Evolutionary conservation across 1,140 invertebrate genomes (phyloP), one percentile per base, ranked within the genome.

Genomic region (Dolichoris vasculosae): DNA sequence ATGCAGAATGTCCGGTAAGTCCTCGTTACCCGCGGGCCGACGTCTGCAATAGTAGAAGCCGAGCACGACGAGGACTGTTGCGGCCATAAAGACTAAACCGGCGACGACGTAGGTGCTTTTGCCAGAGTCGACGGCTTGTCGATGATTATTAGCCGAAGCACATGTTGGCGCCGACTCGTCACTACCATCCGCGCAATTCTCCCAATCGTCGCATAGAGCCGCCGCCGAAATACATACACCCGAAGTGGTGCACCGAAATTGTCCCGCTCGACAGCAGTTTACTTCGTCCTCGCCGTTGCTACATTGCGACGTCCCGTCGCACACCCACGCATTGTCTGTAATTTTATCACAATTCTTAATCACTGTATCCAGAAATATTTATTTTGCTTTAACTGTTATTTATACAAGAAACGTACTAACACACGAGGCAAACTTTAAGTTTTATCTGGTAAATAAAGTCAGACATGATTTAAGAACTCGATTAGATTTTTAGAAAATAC

Each of bases 271-370:
- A 88, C 95, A 96, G 82, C 95, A 96, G 69, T 95, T 93, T 0
- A 93, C 92, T 88, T 96, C 95, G 88, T 96, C 96, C 79, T 94
- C 92, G 0, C 95, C 95, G 90, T 97, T 96, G 67, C 94, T 92
- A 91, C 96, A 97, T 83, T 97, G 96, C 59, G 94, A 92, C 59
- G 95, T 95, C 55, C 95, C 96, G 88, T 97, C 96, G 90, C 97
- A 97, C 0, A 95, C 95, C 89, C 94, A 94, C 4, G 92, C 90
- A 55, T 94, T 93, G 76, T 92, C 92, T 92, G 77, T 69, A 82
- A 67, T 63, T 35, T 8, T 51, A 15, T 51, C 15, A 51, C 15
- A 51, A 2, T 8, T 51, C 15, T 15, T 51, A 13, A 51, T 17
- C n/a, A n/a, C n/a, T n/a, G n/a, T n/a, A n/a, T n/a, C n/a, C n/a